Evolutionary conservation across 92 coral and sea anemone genomes (phyloP), one percentile per base, ranked within the genome.

Genomic region (Parazoanthus swiftii): DNA sequence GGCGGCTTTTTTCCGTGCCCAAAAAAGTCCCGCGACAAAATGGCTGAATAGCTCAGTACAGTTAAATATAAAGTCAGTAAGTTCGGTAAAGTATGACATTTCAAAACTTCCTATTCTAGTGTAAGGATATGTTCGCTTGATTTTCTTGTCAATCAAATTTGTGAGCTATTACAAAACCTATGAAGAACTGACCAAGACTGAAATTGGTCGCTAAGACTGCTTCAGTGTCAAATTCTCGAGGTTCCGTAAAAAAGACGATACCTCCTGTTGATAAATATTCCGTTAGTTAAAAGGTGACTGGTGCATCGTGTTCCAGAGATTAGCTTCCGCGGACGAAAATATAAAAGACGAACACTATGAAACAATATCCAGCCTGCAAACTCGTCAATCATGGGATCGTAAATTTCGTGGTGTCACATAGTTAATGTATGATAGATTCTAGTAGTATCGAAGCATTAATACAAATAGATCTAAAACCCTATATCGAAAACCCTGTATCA

Each of bases 1-100:
- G 65, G 86, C 37, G 39, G 77, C 86, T 46, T 67, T 46, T 67
- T 83, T 73, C 86, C 46, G 50, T 68, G 65, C 76, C 86, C 76
- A 67, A 20, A 66, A 67, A 66, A 39, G 86, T 11, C 76, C 35
- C 25, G 3, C 16, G 39, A 66, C 38, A 67, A 82, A 82, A 39
- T 21, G 25, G 46, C 59, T 26, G 35, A 42, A 39, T 70, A 36
- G 33, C 33, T 29, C 33, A 29, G 54, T 37, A 18, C 43, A 16
- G 33, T 29, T 29, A 29, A 13, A 20, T 37, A 23, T 39, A 63
- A 21, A 58, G 79, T 37, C n/a, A 6, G 79, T 48, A 74, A 16
- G 68, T 1, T 63, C 68, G n/a, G 4, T 0, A 10, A 5, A 14
- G 68, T 18, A 76, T 20, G 51, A 76, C 38, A 54, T 54, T 54